Evolutionary conservation across 2,797 vertebrate genomes (phyloP).

Genomic region (Dermochelys coriacea): DNA sequence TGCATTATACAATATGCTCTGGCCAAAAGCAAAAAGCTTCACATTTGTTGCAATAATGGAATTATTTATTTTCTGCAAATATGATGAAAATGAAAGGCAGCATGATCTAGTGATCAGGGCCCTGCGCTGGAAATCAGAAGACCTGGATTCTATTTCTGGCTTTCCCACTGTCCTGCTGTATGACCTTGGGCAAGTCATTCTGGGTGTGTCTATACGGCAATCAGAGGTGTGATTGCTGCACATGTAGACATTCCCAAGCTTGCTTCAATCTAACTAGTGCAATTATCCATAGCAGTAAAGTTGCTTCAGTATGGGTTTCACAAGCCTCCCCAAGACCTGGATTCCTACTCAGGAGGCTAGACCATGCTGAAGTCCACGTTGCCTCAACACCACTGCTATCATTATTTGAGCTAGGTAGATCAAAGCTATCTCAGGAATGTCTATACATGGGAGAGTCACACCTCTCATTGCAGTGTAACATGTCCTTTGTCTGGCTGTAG

Average conservation of each 20-base stretch:
- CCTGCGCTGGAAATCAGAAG: neutral
- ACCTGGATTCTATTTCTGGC: neutral
- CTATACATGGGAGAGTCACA: neutral
- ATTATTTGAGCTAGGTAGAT: neutral
- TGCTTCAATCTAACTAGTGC: neutral
- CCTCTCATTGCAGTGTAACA: neutral
- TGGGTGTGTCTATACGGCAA: neutral
- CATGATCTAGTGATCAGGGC: slow-evolving; percentile 9
- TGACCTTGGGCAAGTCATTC: neutral
- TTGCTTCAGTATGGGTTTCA: neutral
- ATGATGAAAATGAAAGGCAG: neutral
- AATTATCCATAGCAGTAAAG: neutral
- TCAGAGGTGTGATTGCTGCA: neutral
- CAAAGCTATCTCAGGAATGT: neutral
- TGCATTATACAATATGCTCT: neutral
- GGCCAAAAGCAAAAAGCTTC: neutral
- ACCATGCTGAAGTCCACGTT: neutral
- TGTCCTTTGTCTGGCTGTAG: neutral
- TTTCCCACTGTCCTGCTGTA: neutral
- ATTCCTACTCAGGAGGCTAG: neutral
- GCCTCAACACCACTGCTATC: neutral
- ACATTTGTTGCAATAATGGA: neutral
- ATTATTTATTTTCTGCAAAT: neutral
- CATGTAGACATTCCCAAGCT: neutral
- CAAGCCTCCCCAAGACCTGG: neutral